Percentiles rank a stretch among this genome's conserved stretches.
phyloP scores from a whole-genome alignment of 2,797 vertebrate species.

The Phyllotis vaccarum region DNA sequence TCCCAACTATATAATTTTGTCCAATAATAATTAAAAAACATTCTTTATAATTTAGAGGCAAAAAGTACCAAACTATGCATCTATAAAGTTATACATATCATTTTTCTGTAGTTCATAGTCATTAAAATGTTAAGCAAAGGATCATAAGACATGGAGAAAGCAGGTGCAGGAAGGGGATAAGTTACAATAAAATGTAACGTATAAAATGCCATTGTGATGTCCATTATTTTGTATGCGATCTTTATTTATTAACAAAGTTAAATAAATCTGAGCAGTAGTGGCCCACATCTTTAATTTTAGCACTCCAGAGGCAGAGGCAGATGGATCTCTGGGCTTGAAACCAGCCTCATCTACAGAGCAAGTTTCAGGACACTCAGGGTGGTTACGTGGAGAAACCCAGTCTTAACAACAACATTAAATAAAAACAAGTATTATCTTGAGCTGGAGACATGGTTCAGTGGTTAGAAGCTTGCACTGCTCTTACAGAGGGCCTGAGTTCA shows the following conservation, averaged over 20 bases:
- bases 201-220: neutral
- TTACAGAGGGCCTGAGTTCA: neutral
- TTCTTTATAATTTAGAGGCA: neutral
- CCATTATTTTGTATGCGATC: neutral
- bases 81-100: neutral
- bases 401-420: neutral
- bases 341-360: neutral
- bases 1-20: constrained; percentile 50
- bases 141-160: neutral
- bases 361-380: neutral
- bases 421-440: neutral
- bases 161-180: neutral
- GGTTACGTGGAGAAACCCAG: neutral
- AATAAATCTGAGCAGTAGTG: neutral
- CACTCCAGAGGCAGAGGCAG: neutral
- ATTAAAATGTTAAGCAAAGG: constrained; percentile 16
- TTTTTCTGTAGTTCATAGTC: constrained; percentile 36
- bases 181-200: neutral
- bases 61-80: neutral
- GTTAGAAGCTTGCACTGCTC: neutral
- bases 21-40: constrained; percentile 1
- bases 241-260: neutral
- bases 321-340: neutral
- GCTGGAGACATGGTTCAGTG: neutral
- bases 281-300: neutral